Percentiles rank a stretch among this genome's conserved stretches.
Conservation (phyloP, 2,888 invertebrate species). For the Acleris laterana region DNA sequence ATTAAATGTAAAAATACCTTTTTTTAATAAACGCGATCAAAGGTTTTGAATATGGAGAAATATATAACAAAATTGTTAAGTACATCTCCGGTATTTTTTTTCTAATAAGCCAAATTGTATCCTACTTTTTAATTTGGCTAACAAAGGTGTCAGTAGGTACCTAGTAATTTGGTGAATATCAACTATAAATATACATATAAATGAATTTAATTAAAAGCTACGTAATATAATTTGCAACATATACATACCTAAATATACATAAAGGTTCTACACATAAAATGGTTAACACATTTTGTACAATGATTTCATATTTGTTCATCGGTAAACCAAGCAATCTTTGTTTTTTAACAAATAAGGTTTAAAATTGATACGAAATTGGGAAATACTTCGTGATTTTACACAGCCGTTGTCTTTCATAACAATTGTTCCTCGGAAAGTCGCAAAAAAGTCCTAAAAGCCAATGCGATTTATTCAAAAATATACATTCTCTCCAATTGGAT, state of each 20-base stretch:
- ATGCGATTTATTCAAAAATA: conserved; percentile 22
- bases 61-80: too few relatives aligned
- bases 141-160: neutral
- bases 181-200: conserved; percentile 36
- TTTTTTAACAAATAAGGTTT: neutral
- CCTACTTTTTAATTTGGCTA: neutral
- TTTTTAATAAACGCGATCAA: too few relatives aligned
- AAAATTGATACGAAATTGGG: conserved; percentile 12
- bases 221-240: conserved; percentile 41
- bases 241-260: conserved; percentile 47
- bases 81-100: neutral
- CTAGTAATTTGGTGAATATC: neutral
- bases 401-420: conserved; percentile 26
- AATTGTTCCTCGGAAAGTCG: conserved; percentile 3
- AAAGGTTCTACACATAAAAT: conserved; percentile 57
- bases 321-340: conserved; percentile 16
- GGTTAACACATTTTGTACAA: conserved; percentile 66
- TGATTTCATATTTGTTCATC: conserved; percentile 51
- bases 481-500: conserved; percentile 2
- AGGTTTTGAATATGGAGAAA: too few relatives aligned
- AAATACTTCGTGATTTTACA: conserved; percentile 10
- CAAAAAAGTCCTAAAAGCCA: conserved; percentile 24
- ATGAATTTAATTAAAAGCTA: conserved; percentile 42
- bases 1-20: too few relatives aligned
- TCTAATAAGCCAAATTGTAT: neutral